Evolutionary conservation across 2,113 vertebrate genomes (phyloP).

Genomic region (Cephalopterus ornatus): DNA sequence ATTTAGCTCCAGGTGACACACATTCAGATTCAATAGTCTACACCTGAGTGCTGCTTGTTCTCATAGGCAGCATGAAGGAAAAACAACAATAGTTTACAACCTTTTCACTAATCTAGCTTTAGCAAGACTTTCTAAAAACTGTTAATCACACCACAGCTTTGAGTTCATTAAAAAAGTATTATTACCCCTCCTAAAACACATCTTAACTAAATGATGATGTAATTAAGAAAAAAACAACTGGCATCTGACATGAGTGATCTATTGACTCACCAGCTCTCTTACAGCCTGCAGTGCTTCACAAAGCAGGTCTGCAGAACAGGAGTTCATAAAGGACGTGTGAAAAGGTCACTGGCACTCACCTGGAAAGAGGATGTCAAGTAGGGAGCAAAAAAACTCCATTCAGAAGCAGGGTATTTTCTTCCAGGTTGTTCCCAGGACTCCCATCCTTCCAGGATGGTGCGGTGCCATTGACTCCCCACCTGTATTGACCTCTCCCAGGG

Average conservation of each 20-base stretch:
- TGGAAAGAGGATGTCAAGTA: not conserved
- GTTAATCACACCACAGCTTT: not conserved
- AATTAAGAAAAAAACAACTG: not conserved
- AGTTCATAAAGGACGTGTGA: not conserved
- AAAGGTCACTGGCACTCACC: slow-evolving; percentile 21
- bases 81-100: not conserved
- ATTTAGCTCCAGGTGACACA: not conserved
- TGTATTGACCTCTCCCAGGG: not conserved
- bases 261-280: fast-evolving
- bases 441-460: not conserved
- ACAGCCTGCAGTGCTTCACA: not conserved
- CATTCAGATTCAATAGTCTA: not conserved
- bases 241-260: not conserved
- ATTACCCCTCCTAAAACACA: not conserved
- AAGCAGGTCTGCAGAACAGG: not conserved
- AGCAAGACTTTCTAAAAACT: not conserved
- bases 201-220: not conserved
- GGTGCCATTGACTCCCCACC: not conserved
- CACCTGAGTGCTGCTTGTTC: not conserved
- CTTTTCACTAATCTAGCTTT: not conserved
- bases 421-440: not conserved
- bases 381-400: not conserved
- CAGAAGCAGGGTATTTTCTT: not conserved
- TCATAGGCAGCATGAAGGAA: not conserved
- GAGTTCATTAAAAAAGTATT: not conserved